Base-by-base conservation (phyloP, 2,888 invertebrate genomes). In the Myopa tessellatipennis region DNA sequence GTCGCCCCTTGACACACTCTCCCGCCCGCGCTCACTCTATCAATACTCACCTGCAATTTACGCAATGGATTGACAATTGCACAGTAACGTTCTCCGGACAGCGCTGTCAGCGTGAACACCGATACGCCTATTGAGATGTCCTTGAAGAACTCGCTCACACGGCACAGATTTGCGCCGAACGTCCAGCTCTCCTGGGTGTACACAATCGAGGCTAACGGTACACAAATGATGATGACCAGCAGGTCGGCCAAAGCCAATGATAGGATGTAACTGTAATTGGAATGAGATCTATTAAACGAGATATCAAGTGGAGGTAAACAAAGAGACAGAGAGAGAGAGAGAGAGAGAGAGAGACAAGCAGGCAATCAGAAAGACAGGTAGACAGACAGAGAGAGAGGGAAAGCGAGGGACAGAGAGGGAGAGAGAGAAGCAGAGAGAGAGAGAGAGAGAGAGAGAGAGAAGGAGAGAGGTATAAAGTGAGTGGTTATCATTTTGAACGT, bases 81-180 rank as follows among this genome's bases (percentile, higher is more conserved):
- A 87, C 95, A 95, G 89, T 96, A 98, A 63, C 98, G 91, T 87
- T 97, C 97, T 4, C 94, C 95, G 34, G 97, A 97, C 1, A 98
- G 90, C 0, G 97, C 97, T 0, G 96, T 97, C 82, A 98, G 90
- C 0, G 97, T 98, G 88, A 97, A 97, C 1, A 98, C 96, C 0
- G 97, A 97, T 4, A 98, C 97, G 0, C 97, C 98, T 74, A 97
- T 94, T 67, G 96, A 96, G 82, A 97, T 92, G 84, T 97, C 96
- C 87, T 96, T 96, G 36, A 95, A 93, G 75, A 94, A 95, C 87
- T 97, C 97, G 4, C 94, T 95, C 52, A 94, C 89, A 80, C 94
- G 93, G 88, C 96, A 98, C 74, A 97, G 92, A 3, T 93, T 90
- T 45, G 91, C 91, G 3, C 97, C 97, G 91, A 95, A 98, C 0